These are phyloP conservation scores for Drosophila arawakana DNA, from an alignment of 1,140 invertebrate genomes.

Conservation along the genomic window DNA sequence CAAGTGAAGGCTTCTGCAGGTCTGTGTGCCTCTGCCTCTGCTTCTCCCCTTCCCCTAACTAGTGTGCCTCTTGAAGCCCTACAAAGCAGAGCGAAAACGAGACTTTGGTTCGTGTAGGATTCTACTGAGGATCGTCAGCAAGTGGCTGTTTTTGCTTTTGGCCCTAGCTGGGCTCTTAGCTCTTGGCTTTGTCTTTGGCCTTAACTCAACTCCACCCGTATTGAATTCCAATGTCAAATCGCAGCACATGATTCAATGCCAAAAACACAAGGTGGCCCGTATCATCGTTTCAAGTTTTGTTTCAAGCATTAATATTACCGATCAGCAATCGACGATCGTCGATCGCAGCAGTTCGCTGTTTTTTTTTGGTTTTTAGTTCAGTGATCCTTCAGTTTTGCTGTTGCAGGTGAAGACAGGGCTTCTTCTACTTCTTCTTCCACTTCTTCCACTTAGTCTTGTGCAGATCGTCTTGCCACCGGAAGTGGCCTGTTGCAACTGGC, in stretches of 20 bases:
- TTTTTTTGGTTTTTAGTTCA: slow-evolving; percentile 8
- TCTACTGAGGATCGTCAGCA: slow-evolving; percentile 26
- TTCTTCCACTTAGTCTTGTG: not conserved
- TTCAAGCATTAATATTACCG: slow-evolving; percentile 2
- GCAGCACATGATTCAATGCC: slow-evolving; percentile 55
- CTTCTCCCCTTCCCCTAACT: not conserved
- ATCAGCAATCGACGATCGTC: not conserved
- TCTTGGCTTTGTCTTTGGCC: not conserved
- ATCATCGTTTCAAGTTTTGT: slow-evolving; percentile 35
- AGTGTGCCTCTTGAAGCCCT: not conserved
- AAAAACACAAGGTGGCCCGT: slow-evolving; percentile 26
- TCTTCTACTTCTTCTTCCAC: slow-evolving; percentile 12
- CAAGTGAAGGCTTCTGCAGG: slow-evolving; percentile 44
- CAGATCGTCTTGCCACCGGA: slow-evolving; percentile 16
- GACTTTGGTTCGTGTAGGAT: slow-evolving; percentile 16
- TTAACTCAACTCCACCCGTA: slow-evolving; percentile 52
- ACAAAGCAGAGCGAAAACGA: slow-evolving; percentile 13
- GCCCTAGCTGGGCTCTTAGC: too few species aligned
- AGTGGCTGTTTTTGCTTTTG: slow-evolving; percentile 10
- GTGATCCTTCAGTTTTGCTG: not conserved
- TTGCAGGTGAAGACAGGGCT: slow-evolving; percentile 42
- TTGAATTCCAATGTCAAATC: slow-evolving; percentile 78
- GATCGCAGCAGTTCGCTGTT: not conserved
- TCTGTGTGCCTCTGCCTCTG: not conserved
- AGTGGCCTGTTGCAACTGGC: slow-evolving; percentile 38